Evolutionary conservation across 2,113 vertebrate genomes (phyloP).

Genomic region (Ancistrus triradiatus): DNA sequence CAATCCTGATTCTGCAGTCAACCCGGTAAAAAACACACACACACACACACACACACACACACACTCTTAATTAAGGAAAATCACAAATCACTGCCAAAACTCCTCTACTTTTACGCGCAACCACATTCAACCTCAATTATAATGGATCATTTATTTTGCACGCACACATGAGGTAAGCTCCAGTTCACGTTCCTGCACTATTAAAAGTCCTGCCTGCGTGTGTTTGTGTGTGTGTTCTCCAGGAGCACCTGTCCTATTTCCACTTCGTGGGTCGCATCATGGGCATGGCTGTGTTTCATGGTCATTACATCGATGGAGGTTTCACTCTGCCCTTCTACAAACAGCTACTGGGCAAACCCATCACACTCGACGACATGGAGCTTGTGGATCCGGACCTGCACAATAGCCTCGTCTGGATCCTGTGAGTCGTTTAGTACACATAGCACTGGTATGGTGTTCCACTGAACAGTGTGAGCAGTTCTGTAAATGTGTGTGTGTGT

Average conservation of each 20-base stretch:
- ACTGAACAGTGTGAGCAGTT: background rate
- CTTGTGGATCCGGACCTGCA: slow-evolving; percentile 96
- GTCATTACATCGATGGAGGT: slow-evolving; percentile 97
- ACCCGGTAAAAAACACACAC: slow-evolving; percentile 74
- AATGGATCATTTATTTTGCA: no score
- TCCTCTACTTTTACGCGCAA: no score
- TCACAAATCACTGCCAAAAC: no score
- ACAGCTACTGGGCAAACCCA: slow-evolving; percentile 94
- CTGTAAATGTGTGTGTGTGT: background rate
- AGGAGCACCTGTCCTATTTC: slow-evolving; percentile 98
- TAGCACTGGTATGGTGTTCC: background rate
- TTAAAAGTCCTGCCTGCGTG: background rate
- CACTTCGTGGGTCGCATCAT: slow-evolving; percentile 98
- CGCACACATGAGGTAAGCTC: no score
- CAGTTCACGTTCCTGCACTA: no score
- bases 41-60: background rate
- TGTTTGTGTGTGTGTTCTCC: background rate
- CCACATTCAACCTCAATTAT: no score
- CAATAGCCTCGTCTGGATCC: slow-evolving; percentile 98
- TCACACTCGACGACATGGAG: slow-evolving; percentile 98
- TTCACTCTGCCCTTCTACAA: slow-evolving; percentile 98
- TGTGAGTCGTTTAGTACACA: slow-evolving; percentile 84
- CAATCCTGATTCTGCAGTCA: slow-evolving; percentile 96
- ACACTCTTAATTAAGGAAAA: no score
- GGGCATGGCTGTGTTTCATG: slow-evolving; percentile 98